A percentile compares a stretch with the other conserved stretches of the same genome.
Evolutionary conservation across 2,888 invertebrate species (phyloP).

Genomic region (Geophilus truncorum): DNA sequence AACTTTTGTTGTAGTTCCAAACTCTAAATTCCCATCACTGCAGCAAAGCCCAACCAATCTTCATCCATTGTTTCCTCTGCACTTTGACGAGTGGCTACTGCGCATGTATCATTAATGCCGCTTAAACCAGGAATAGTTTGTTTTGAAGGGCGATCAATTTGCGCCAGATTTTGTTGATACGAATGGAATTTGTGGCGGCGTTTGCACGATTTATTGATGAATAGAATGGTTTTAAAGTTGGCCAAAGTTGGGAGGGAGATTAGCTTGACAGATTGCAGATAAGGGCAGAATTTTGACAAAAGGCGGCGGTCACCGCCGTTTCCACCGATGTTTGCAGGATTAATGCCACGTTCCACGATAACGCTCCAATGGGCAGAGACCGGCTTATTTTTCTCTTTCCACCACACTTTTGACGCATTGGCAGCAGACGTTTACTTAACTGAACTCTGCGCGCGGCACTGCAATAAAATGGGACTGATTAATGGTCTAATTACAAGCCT

Average conservation of each 20-base stretch:
- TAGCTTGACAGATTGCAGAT: background rate
- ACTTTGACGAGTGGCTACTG: no score
- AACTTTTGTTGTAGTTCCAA: no score
- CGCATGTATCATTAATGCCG: no score
- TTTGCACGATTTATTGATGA: background rate
- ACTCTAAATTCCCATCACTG: no score
- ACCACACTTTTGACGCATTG: background rate
- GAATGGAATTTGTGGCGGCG: background rate
- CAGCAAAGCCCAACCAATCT: no score
- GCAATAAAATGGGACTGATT: slow-evolving; percentile 8
- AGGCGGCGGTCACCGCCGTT: background rate
- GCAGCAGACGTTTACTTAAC: background rate
- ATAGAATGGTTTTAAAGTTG: background rate
- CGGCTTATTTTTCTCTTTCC: background rate
- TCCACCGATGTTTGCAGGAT: background rate
- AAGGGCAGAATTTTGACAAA: slow-evolving; percentile 1
- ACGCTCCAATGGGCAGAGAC: background rate
- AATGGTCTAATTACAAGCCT: background rate
- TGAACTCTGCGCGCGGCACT: background rate
- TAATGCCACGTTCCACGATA: background rate
- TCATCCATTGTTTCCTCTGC: no score
- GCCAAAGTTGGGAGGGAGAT: background rate
- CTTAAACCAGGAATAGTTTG: no score
- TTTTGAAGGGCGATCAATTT: background rate
- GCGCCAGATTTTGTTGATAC: background rate